Evolutionary conservation across 2,113 vertebrate genomes (phyloP), one percentile per base, ranked within the genome.

Genomic region (Speoplatyrhinus poulsoni): DNA sequence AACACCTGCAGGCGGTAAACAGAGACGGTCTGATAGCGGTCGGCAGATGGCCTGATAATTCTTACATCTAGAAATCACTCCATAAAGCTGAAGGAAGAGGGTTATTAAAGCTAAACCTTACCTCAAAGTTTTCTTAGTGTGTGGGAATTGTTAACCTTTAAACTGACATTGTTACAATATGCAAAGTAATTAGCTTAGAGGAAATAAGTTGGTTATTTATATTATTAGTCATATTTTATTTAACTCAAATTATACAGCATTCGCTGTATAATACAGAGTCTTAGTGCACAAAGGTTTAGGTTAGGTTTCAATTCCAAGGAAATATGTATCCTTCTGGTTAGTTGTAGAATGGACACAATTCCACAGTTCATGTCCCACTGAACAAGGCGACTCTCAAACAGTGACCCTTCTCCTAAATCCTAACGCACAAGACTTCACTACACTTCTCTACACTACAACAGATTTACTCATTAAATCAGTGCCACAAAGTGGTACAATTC

Each of bases 101-200:
- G 59, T 82, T 79, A 82, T 86, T 80, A 77, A 80, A 86, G 83
- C 72, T 85, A 82, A 82, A 86, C 89, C 89, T 86, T 89, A 89
- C 90, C 91, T 92, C 91, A 41, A 88, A 84, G 76, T 82, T 89
- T 89, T 87, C 85, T 88, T 86, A 89, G 85, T 86, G 85, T 86
- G 86, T 87, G 80, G 80, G 87, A 89, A 90, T 85, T 86, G 87
- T 86, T 68, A 90, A 92, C 91, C 91, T 92, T 93, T 92, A 92
- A 92, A 88, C 82, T 86, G 88, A 75, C 90, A 88, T 88, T 90
- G 86, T 91, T 85, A 89, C 84, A 72, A 91, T 92, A 93, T 93
- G 92, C 92, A 93, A 93, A 89, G 81, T 88, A 90, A 92, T 86
- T 92, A 93, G 92, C 82, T 82, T 92, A 91, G 90, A 89, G 84